Base-by-base conservation (phyloP, 2,113 vertebrate species). In the Merops nubicus region DNA sequence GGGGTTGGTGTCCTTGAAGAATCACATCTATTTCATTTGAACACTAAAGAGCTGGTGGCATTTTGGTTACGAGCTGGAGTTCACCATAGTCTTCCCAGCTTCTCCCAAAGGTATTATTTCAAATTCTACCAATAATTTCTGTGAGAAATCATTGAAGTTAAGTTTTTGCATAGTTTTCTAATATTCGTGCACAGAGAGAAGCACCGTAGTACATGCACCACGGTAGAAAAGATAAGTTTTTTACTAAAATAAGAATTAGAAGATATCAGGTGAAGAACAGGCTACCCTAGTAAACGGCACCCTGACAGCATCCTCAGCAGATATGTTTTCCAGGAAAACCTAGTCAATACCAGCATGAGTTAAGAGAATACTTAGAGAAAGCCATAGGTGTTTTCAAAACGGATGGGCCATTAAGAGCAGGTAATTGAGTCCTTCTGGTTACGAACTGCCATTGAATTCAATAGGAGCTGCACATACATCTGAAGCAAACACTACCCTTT, bases 351-450 rank as follows among this genome's bases (percentile, higher is more conserved):
- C 7, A 63, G 68, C 33, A 88, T 92, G 54, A 94, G 50, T 95
- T 96, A 96, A 63, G 90, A 86, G 85, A 86, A 67, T 70, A 62
- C 56, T 88, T 77, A 47, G 72, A 67, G 82, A 88, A 91, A 96
- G 59, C 59, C 86, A 74, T 47, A 95, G 78, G 67, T 83, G 33
- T 94, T 97, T 96, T 74, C 70, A 86, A 31, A 94, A 95, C 59
- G 56, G 47, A 95, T 92, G 75, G 72, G 75, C 75, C 72, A 77
- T 95, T 95, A 91, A 70, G 12, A 74, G 45, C 79, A 88, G 59
- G 56, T 80, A 91, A 93, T 93, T 86, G 90, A 90, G 80, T 90
- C 51, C 47, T 72, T 80, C 75, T 90, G 60, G 42, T 86, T 93
- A 90, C 83, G 78, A 70, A 91, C 38, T 74, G 56, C 31, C 59